Evolutionary conservation across 2,113 vertebrate genomes (phyloP).

Genomic region (Antechinus flavipes): DNA sequence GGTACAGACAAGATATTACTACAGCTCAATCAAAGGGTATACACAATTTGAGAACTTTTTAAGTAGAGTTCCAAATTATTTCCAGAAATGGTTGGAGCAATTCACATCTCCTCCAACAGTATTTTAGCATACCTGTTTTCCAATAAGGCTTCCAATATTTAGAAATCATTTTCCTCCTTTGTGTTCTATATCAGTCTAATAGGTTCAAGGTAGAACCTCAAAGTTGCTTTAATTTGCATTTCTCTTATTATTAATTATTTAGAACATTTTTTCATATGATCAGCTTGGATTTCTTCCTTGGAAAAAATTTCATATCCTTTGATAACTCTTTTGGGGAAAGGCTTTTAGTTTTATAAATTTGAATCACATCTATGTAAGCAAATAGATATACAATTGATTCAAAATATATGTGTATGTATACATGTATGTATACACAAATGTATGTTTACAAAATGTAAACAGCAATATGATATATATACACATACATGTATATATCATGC

Average conservation of each 20-base stretch:
- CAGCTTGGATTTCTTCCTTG: neutral
- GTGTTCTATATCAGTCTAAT: neutral
- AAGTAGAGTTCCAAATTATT: neutral
- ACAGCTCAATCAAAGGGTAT: neutral
- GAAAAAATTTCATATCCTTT: neutral
- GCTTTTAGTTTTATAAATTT: neutral
- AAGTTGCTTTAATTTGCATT: neutral
- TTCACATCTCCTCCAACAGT: too few relatives aligned
- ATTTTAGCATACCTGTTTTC: too few relatives aligned
- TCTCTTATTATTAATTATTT: neutral
- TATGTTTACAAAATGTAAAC: too few relatives aligned
- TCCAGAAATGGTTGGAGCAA: neutral
- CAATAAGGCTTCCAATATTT: neutral
- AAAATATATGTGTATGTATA: too few relatives aligned
- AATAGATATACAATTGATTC: too few relatives aligned
- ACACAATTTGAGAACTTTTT: neutral
- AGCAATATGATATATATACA: neutral
- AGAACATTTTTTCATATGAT: neutral
- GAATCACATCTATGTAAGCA: neutral
- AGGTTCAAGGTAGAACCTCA: neutral
- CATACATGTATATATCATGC: neutral
- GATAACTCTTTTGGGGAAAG: neutral
- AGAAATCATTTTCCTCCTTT: neutral
- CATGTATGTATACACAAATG: too few relatives aligned
- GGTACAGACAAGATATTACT: neutral